Evolutionary conservation across 64 coral and sea anemone genomes (phyloP).

Genomic region (Porites australiensis): DNA sequence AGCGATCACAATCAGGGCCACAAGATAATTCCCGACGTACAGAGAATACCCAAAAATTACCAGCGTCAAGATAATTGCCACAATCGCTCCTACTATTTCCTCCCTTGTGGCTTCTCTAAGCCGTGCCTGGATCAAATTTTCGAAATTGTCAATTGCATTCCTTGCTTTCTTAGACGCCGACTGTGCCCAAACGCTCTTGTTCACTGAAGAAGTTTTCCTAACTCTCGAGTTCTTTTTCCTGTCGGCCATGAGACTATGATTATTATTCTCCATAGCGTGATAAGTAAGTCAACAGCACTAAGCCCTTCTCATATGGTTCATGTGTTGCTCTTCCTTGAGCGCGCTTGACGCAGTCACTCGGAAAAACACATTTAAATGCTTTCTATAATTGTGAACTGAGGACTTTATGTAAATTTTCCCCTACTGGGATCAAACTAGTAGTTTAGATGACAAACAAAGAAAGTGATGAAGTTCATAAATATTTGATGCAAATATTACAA

Average conservation of each 20-base stretch:
- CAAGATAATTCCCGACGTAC: slow-evolving; percentile 67
- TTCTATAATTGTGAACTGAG: neutral
- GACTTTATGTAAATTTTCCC: slow-evolving; percentile 38
- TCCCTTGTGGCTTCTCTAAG: slow-evolving; percentile 20
- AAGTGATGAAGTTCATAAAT: slow-evolving; percentile 28
- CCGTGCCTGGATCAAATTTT: slow-evolving; percentile 36
- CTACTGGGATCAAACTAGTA: neutral
- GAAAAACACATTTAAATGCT: neutral
- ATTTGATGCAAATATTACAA: slow-evolving; percentile 6
- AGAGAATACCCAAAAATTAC: slow-evolving; percentile 55
- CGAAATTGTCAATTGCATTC: slow-evolving; percentile 60
- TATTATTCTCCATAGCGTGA: neutral
- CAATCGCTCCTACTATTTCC: slow-evolving; percentile 29
- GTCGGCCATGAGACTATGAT: too few species aligned
- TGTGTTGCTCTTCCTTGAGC: neutral
- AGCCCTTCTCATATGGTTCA: neutral
- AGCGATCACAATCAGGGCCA: slow-evolving; percentile 55
- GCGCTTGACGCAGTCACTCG: neutral
- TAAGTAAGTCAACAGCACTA: neutral
- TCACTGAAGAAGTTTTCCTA: neutral
- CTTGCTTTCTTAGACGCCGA: slow-evolving; percentile 32
- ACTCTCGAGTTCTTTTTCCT: neutral
- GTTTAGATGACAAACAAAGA: slow-evolving; percentile 39
- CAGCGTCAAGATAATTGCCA: slow-evolving; percentile 53
- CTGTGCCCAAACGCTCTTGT: slow-evolving; percentile 16